Evolutionary conservation across 1,140 invertebrate species (phyloP).

Genomic region (Plectrocnemia conspersa): DNA sequence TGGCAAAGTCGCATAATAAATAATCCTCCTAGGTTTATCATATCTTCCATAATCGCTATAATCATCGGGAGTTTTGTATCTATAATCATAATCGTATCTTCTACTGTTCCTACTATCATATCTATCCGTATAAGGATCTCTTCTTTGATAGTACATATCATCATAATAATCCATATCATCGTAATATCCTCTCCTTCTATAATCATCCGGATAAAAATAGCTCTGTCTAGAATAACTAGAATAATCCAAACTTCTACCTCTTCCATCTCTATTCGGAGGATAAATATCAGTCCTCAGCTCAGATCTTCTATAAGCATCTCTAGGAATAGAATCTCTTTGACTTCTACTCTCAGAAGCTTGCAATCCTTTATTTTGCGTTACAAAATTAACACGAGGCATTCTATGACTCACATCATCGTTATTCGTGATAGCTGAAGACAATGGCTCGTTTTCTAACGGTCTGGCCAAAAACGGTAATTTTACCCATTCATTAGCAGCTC

Average conservation of each 20-base stretch:
- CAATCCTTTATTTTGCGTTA: constrained; percentile 48
- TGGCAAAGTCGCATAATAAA: constrained; percentile 50
- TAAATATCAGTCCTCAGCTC: constrained; percentile 50
- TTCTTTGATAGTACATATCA: constrained; percentile 39
- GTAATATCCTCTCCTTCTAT: constrained; percentile 39
- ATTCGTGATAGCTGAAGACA: constrained; percentile 45
- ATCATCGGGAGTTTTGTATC: constrained; percentile 41
- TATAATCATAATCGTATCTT: constrained; percentile 34
- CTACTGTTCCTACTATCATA: constrained; percentile 42
- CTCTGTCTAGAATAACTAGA: constrained; percentile 48
- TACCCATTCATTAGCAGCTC: constrained; percentile 45
- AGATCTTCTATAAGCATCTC: constrained; percentile 14
- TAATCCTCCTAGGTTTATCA: constrained; percentile 49
- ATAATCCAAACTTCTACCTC: constrained; percentile 40
- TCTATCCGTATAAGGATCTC: constrained; percentile 40
- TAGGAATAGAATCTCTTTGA: constrained; percentile 45
- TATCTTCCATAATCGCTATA: constrained; percentile 43
- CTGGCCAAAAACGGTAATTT: constrained; percentile 46
- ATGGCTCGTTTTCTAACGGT: constrained; percentile 39
- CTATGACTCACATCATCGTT: constrained; percentile 47
- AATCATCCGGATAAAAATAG: constrained; percentile 48
- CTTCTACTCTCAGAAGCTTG: constrained; percentile 49
- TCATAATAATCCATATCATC: constrained; percentile 46
- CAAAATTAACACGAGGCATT: constrained; percentile 51
- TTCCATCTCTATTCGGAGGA: constrained; percentile 42